These are phyloP conservation scores for Pogonus chalceus DNA, from an alignment of 1,140 invertebrate species.

Conservation along the genomic window DNA sequence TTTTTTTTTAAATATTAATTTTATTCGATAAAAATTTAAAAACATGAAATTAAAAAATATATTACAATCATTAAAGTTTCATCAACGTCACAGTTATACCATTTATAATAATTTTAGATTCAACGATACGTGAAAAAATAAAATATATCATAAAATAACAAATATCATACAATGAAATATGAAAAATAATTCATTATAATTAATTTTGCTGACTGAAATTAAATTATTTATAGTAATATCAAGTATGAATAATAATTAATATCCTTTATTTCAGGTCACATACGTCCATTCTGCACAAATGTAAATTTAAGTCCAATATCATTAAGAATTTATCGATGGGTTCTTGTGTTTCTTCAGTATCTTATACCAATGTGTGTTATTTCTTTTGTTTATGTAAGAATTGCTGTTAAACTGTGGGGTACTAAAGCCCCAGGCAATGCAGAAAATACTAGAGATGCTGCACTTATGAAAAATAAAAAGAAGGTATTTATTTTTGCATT, in stretches of 20 bases:
- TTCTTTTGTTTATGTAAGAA: slow-evolving; percentile 66
- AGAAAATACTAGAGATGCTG: slow-evolving; percentile 60
- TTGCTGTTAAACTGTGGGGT: slow-evolving; percentile 65
- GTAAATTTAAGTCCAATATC: slow-evolving; percentile 41
- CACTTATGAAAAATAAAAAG: slow-evolving; percentile 68
- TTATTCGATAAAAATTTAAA: no score
- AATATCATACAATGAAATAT: no score
- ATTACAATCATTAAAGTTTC: no score
- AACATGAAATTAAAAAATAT: no score
- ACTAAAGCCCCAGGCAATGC: slow-evolving; percentile 64
- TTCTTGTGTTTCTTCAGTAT: slow-evolving; percentile 57
- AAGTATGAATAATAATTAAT: neutral
- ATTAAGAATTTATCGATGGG: slow-evolving; percentile 45
- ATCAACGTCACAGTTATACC: no score
- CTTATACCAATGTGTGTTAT: slow-evolving; percentile 66
- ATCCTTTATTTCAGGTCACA: slow-evolving; percentile 23
- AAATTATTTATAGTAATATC: slow-evolving; percentile 28
- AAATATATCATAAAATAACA: no score
- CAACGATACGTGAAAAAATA: no score
- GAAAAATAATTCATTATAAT: neutral
- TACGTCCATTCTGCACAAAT: slow-evolving; percentile 48
- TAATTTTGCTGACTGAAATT: slow-evolving; percentile 1
- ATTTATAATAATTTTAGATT: no score
- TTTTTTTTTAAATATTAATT: no score
- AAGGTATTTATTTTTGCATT: no score